Evolutionary conservation across 1,140 invertebrate species (phyloP), one percentile per base, ranked within the genome.

Genomic region (Eulimnadia texana): DNA sequence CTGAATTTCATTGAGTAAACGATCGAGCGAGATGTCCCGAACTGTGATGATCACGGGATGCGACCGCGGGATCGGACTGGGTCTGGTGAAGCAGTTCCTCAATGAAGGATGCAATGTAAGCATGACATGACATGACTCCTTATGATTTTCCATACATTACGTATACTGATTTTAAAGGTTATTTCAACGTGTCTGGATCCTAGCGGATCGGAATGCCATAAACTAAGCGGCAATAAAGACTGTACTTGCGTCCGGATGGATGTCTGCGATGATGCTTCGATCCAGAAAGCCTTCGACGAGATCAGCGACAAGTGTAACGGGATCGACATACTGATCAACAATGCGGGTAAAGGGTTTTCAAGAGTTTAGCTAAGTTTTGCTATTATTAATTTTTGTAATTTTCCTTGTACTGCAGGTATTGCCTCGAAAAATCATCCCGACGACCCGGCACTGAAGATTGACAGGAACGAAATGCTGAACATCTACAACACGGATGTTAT

Each of bases 51-150:
- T 61, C 29, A 61, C 60, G n/a, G 60, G 60, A 13, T 61, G 60
- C 51, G 47, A 61, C 20, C 50, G 51, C 23, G 60, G 60, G 13
- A 61, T 61, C 19, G 60, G 60, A 13, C 28, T 61, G 1, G 53
- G 60, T 20, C 52, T 61, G 10, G 60, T 56, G 10, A 57, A 56
- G 47, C 60, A 61, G 24, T 61, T 56, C 22, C 27, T 61, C 11
- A 61, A 61, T 11, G 60, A 61, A 61, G 60, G 60, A 13, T 61
- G 54, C 29, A 61, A 61, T n/a, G 60, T 61, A 58, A 60, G 25
- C 24, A 9, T 22, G 2, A 2, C 2, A 57, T n/a, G n/a, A n/a
- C n/a, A 42, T 42, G 33, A 9, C 6, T 9, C 33, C 16, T 42
- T 42, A n/a, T 22, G 2, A 57, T 23, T n/a, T 1, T 2, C 2